A percentile compares a stretch with the other conserved stretches of the same genome.
Evolutionary conservation across 2,888 invertebrate species (phyloP).

Genomic region (Argyra leucocephala): DNA sequence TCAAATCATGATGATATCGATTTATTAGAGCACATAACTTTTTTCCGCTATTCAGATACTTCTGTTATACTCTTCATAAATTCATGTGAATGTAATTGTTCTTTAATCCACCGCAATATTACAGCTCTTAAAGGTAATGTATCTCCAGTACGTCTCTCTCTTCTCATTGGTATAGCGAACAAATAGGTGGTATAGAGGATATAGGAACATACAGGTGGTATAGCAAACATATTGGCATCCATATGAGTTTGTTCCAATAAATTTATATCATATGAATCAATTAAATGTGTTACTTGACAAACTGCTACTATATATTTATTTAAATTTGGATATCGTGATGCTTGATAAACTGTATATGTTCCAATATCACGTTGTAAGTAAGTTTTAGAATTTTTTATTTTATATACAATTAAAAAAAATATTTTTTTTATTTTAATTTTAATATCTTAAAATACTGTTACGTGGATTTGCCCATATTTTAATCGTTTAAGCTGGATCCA

Average conservation of each 20-base stretch:
- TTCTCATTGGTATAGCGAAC: constrained; percentile 47
- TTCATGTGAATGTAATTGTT: constrained; percentile 37
- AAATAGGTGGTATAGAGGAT: no score
- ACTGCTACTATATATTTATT: constrained; percentile 66
- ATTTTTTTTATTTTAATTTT: not conserved
- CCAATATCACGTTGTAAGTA: constrained; percentile 82
- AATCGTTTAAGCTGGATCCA: constrained; percentile 97
- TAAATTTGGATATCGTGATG: constrained; percentile 75
- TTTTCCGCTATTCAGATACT: constrained; percentile 40
- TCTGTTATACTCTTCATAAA: constrained; percentile 38
- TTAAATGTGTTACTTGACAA: constrained; percentile 62
- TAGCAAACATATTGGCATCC: constrained; percentile 43
- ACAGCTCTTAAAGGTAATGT: constrained; percentile 38
- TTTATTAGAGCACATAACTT: constrained; percentile 41
- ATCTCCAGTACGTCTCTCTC: constrained; percentile 39
- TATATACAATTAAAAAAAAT: constrained; percentile 47
- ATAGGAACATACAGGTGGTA: constrained; percentile 53
- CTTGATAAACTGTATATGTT: constrained; percentile 77
- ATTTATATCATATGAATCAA: constrained; percentile 61
- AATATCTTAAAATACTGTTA: constrained; percentile 53
- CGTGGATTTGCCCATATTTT: constrained; percentile 69
- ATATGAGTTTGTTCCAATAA: constrained; percentile 47
- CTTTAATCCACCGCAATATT: constrained; percentile 40
- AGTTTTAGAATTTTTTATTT: constrained; percentile 95
- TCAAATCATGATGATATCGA: constrained; percentile 77